Base-by-base conservation (phyloP, 1,140 invertebrate species). In the Mylabris phalerata region DNA sequence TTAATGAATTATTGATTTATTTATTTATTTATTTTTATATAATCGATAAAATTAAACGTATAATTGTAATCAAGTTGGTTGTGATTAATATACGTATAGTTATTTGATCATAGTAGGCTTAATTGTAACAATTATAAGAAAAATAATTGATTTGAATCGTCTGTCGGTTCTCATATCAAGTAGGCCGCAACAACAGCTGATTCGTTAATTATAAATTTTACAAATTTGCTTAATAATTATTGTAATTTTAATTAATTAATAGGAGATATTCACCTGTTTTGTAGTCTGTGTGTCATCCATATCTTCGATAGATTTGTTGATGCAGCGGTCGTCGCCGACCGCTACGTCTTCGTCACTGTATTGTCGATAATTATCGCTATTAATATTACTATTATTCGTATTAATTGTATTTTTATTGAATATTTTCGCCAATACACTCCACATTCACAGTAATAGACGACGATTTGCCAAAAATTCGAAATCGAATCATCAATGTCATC, bases 351-450 rank as follows among this genome's bases (percentile, higher is more conserved):
- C 49, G 13, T n/a, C 50, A 42, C 55, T 52, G 51, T 46, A 55
- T 47, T 25, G 38, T 60, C 56, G 55, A 47, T 11, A 46, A 38
- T 43, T 61, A 32, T 49, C 48, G 32, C 7, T 7, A 7, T 32
- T 48, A 55, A 5, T 32, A 32, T 32, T 32, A 3, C 2, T n/a
- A 42, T 9, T 42, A n/a, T 42, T 42, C 3, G 5, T 42, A 42
- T 11, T 42, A 40, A 10, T 7, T 6, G 57, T 46, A 27, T 60
- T 59, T 60, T 56, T 65, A 40, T 50, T 51, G 56, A 67, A 65
- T 50, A 67, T 65, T 45, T 58, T 67, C 32, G 63, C 46, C 55
- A 67, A 39, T 50, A 59, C 61, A 62, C 61, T 62, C 65, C 65
- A 67, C 65, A 67, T 67, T 62, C 63, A 65, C 61, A 40, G 32